Conservation (phyloP, 1,140 invertebrate genomes). For the Lepeophtheirus salmonis region DNA sequence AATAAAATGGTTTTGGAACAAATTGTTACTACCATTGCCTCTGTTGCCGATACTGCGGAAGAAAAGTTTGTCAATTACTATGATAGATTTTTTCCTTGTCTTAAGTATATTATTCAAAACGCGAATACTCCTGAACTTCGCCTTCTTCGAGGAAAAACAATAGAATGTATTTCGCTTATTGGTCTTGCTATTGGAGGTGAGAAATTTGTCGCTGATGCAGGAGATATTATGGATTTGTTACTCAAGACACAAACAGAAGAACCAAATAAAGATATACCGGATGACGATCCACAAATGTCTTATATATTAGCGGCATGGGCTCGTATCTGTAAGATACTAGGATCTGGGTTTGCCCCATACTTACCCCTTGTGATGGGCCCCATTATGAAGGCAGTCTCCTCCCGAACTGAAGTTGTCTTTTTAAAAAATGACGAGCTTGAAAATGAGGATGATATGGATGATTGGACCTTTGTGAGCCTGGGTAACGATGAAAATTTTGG, state of each 20-base stretch:
- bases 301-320: constrained; percentile 99
- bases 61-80: constrained; percentile 71
- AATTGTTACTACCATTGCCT: constrained; percentile 92
- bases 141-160: constrained; percentile 78
- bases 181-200: constrained; percentile 89
- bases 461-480: constrained; percentile 94
- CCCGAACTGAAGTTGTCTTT: constrained; percentile 92
- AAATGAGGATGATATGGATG: constrained; percentile 46
- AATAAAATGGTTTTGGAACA: constrained; percentile 94
- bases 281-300: constrained; percentile 91
- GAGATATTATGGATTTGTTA: constrained; percentile 87
- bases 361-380: constrained; percentile 92
- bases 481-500: constrained; percentile 90
- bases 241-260: constrained; percentile 61
- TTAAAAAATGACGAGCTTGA: constrained; percentile 79
- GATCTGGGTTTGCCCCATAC: constrained; percentile 87
- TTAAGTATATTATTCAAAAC: constrained; percentile 94
- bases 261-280: constrained; percentile 40
- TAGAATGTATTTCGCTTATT: constrained; percentile 96
- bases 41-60: constrained; percentile 94
- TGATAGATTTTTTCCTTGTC: constrained; percentile 66
- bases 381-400: constrained; percentile 78
- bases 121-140: constrained; percentile 68
- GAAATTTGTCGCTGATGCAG: constrained; percentile 82
- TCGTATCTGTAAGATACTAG: constrained; percentile 82